Percentiles rank a stretch among this genome's conserved stretches.
Evolutionary conservation across 2,113 vertebrate species (phyloP).

Genomic region (Syngnathoides biaculeatus): DNA sequence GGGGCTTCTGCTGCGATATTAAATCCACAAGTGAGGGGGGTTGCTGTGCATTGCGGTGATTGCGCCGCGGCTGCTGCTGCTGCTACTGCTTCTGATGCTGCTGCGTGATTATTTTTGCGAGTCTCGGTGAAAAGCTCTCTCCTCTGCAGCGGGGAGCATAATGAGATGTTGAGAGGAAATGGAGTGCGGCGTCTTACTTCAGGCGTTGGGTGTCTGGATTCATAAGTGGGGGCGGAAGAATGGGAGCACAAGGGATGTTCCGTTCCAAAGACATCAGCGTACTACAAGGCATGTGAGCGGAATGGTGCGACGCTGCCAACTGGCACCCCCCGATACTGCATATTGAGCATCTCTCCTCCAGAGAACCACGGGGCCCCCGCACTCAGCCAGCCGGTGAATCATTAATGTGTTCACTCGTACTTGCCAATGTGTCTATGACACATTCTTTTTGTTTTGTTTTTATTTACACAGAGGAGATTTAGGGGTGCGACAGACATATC

Average conservation of each 20-base stretch:
- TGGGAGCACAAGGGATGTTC: constrained; percentile 34
- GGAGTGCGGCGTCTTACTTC: constrained; percentile 48
- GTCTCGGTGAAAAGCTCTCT: constrained; percentile 28
- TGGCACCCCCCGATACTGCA: constrained; percentile 42
- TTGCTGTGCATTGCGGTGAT: constrained; percentile 36
- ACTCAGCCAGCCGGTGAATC: constrained; percentile 54
- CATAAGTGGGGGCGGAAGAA: constrained; percentile 28
- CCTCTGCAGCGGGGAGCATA: constrained; percentile 49
- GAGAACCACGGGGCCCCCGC: constrained; percentile 31
- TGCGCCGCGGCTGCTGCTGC: constrained; percentile 31
- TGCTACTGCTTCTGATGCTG: constrained; percentile 24
- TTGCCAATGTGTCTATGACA: constrained; percentile 48
- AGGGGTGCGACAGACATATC: constrained; percentile 24
- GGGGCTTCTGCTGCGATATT: constrained; percentile 42
- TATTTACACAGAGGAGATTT: constrained; percentile 36
- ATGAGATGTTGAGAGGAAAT: constrained; percentile 53
- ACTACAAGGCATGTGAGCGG: constrained; percentile 39
- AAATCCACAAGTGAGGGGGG: constrained; percentile 44
- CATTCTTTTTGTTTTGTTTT: constrained; percentile 11
- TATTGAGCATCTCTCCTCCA: constrained; percentile 44
- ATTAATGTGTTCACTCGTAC: constrained; percentile 38
- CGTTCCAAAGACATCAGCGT: constrained; percentile 60
- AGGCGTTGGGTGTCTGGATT: constrained; percentile 51
- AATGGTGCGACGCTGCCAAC: constrained; percentile 57
- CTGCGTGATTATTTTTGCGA: constrained; percentile 41